phyloP scores from a whole-genome alignment of 30 jellyfish, hydroid and myxozoan genomes.

The Sanderia malayensis region DNA sequence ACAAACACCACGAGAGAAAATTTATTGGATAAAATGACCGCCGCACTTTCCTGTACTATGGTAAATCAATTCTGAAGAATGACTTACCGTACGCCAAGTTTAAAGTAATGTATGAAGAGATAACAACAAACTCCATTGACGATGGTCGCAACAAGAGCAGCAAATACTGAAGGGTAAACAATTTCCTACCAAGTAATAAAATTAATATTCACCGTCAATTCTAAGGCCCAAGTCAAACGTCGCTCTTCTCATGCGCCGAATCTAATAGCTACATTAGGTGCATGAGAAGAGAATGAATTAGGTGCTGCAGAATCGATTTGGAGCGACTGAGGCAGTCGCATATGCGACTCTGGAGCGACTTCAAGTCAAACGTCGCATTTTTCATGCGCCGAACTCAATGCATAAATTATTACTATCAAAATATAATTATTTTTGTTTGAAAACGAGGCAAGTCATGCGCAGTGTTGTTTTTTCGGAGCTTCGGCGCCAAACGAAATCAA shows the following conservation, averaged over 20 bases:
- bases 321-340: conserved; percentile 31
- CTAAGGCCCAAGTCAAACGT: conserved; percentile 36
- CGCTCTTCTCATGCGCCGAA: conserved; percentile 43
- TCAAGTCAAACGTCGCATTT: conserved; percentile 1
- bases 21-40: too few relatives aligned
- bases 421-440: neutral
- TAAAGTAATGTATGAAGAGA: too few relatives aligned
- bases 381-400: conserved; percentile 29
- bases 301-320: conserved; percentile 17
- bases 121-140: too few relatives aligned
- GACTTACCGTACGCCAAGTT: too few relatives aligned
- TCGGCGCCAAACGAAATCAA: too few relatives aligned
- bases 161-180: too few relatives aligned
- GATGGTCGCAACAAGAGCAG: too few relatives aligned
- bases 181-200: too few relatives aligned
- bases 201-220: too few relatives aligned
- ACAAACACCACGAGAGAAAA: too few relatives aligned
- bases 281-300: conserved; percentile 19
- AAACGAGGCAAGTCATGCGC: conserved; percentile 33
- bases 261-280: conserved; percentile 15
- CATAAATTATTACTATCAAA: conserved; percentile 9
- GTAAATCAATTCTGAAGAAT: too few relatives aligned
- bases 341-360: conserved; percentile 19
- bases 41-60: too few relatives aligned
- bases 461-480: conserved; percentile 3